Percentiles rank a stretch among this genome's conserved stretches.
Conservation (phyloP, 2,113 vertebrate species). For the Drymodes brunneopygia region DNA sequence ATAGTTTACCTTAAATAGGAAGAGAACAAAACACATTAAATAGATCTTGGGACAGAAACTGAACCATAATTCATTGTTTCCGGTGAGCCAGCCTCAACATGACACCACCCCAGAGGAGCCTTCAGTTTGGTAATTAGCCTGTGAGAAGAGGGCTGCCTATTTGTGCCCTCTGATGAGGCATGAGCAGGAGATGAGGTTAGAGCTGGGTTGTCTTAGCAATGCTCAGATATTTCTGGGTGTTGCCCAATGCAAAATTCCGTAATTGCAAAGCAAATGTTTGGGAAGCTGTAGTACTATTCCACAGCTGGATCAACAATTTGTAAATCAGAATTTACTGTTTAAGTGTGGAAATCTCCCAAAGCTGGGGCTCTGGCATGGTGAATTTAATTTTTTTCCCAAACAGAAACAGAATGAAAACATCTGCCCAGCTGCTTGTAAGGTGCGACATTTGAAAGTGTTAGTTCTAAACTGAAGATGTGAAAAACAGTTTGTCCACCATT, state of each 20-base stretch:
- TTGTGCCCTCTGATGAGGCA: not conserved
- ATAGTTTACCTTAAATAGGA: not conserved
- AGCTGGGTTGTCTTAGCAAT: not conserved
- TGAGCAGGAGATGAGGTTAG: rapidly evolving
- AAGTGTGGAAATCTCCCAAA: not conserved
- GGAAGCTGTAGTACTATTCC: not conserved
- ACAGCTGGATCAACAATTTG: not conserved
- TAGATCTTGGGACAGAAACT: not conserved
- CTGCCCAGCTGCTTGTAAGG: not conserved
- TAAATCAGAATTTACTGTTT: not conserved
- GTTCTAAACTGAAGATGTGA: not conserved
- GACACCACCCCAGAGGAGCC: not conserved
- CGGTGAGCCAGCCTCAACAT: not conserved
- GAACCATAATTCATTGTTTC: not conserved
- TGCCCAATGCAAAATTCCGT: not conserved
- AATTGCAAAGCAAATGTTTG: not conserved
- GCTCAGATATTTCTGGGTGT: not conserved
- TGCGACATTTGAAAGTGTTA: not conserved
- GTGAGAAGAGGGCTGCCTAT: not conserved
- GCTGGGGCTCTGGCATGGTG: not conserved
- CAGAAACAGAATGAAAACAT: not conserved
- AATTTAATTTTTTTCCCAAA: not conserved
- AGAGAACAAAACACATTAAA: not conserved
- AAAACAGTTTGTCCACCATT: not conserved
- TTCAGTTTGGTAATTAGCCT: not conserved